These are phyloP conservation scores for Rhineura floridana DNA, from an alignment of 2,113 vertebrate genomes.

Conservation along the genomic window DNA sequence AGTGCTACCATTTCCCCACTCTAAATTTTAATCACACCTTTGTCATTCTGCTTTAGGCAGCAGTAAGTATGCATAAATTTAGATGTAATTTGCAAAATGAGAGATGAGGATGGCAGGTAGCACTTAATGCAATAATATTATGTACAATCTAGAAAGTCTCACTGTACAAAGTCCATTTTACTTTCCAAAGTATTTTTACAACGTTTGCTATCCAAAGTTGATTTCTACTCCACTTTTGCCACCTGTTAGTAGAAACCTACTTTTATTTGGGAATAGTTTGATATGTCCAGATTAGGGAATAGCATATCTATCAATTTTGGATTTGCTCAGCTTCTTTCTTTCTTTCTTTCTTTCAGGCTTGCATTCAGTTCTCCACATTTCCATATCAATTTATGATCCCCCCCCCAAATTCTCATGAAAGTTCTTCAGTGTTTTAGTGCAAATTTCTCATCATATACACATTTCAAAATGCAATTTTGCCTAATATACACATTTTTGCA, in stretches of 20 bases:
- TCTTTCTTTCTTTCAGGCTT: no score
- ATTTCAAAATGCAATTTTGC: no score
- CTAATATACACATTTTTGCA: no score
- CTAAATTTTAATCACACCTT: slow-evolving; percentile 34
- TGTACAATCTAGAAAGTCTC: fast-evolving
- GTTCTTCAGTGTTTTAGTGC: no score
- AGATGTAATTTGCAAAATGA: neutral
- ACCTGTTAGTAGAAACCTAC: neutral
- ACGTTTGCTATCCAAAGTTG: neutral
- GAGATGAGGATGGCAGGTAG: neutral
- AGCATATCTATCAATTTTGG: no score
- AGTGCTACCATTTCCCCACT: neutral
- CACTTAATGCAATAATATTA: neutral
- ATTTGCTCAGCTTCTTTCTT: no score
- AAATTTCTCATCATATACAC: no score
- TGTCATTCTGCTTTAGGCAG: slow-evolving; percentile 20
- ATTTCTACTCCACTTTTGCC: neutral
- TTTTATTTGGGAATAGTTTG: neutral
- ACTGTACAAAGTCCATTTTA: neutral
- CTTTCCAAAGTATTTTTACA: neutral
- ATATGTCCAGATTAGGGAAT: neutral
- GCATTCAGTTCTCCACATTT: no score
- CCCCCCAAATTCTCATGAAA: no score
- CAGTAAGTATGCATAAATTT: slow-evolving; percentile 18
- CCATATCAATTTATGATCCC: no score